phyloP scores from a whole-genome alignment of 1,140 invertebrate genomes.

The Conus ventricosus region DNA sequence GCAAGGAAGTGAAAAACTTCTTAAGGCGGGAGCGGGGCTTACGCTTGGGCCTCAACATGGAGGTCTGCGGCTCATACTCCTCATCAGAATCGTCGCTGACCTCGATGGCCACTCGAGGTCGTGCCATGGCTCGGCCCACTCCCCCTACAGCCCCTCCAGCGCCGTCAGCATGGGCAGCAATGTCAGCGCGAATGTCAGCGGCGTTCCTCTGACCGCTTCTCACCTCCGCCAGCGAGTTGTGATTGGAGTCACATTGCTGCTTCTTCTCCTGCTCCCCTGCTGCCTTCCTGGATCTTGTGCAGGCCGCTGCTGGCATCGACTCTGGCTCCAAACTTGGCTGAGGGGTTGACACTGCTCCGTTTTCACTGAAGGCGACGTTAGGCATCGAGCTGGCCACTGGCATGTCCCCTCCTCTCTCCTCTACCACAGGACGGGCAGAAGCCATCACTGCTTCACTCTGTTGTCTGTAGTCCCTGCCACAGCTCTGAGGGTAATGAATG shows the following conservation, averaged over 20 bases:
- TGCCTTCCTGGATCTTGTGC: not conserved
- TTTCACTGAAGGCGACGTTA: not conserved
- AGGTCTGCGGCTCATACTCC: slow-evolving; percentile 26
- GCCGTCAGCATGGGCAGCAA: not conserved
- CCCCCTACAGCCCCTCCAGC: not conserved
- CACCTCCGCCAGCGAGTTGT: not conserved
- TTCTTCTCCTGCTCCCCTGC: not conserved
- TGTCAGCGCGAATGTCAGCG: not conserved
- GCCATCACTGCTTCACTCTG: not conserved
- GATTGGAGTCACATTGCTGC: not conserved
- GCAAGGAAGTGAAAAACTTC: slow-evolving; percentile 48
- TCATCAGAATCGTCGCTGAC: slow-evolving; percentile 31
- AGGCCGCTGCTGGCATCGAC: not conserved
- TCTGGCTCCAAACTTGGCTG: not conserved
- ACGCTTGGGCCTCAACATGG: slow-evolving; percentile 34
- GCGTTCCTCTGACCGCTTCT: not conserved
- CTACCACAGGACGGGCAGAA: not conserved
- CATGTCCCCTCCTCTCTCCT: not conserved
- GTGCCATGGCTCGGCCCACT: not conserved
- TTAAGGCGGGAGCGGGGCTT: slow-evolving; percentile 42
- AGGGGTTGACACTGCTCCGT: not conserved
- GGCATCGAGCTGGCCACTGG: not conserved
- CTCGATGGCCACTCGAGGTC: not conserved
- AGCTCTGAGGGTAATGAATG: not conserved
- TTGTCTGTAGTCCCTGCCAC: not conserved